Base-by-base conservation (phyloP, 1,140 invertebrate species). In the Drosophila takahashii region DNA sequence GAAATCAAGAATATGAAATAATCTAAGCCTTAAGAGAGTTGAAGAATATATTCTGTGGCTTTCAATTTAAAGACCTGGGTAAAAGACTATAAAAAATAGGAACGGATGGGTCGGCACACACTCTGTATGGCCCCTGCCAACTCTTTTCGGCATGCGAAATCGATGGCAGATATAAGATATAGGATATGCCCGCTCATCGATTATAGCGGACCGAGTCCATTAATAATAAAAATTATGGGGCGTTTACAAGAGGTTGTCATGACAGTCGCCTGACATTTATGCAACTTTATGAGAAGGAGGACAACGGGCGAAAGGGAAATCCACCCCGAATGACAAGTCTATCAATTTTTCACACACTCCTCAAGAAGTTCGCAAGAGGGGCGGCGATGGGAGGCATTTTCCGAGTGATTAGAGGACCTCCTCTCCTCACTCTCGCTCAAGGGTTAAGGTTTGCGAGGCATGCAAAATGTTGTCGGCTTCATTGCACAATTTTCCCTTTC, bases 331-430 rank as follows among this genome's bases (percentile, higher is more conserved):
- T 89, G 84, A 87, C 84, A 87, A 87, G 84, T 87, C 84, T 87
- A 87, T 87, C 84, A 89, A 89, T 87, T 84, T 87, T 89, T 87
- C 84, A 87, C 84, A 87, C 84, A 87, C 84, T 87, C 86, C 84
- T 87, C 78, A 83, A 83, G 75, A 18, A 32, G 15, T 34, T 71
- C 64, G 67, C 52, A 56, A 80, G 67, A 80, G 70, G 70, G 79
- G 70, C 69, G 77, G 74, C 61, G 45, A 69, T 67, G 67, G 64
- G 47, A 16, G 50, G 52, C 71, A 69, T 70, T 69, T 74, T 60
- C 65, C 78, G 47, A 67, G 64, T 75, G 79, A 83, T 81, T 78
- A 66, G 57, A 83, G 50, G 42, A 39, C 48, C 52, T 59, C 60
- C 41, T 15, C 16, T 16, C 39, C n/a, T 41, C 39, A 41, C 6